These are phyloP conservation scores for Coptodon rendalli DNA, from an alignment of 2,113 vertebrate species.

Conservation along the genomic window DNA sequence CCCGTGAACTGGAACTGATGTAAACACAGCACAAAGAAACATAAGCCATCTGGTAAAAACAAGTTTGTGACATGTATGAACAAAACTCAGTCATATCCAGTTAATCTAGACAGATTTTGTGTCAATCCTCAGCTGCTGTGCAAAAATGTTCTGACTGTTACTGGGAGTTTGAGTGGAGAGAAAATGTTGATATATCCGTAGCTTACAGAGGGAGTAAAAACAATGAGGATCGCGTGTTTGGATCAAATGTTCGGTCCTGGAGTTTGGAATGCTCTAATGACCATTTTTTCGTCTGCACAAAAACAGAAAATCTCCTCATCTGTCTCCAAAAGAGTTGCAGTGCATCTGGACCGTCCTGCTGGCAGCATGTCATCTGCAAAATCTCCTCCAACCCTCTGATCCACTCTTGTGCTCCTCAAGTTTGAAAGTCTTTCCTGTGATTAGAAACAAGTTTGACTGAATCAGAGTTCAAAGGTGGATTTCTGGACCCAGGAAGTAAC, in stretches of 20 bases:
- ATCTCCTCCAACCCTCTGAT: neutral
- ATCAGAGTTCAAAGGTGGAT: neutral
- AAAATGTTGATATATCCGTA: neutral
- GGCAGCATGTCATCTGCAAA: neutral
- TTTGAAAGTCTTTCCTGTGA: neutral
- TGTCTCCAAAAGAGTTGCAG: neutral
- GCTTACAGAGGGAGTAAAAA: neutral
- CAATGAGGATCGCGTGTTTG: neutral
- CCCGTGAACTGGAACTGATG: too few relatives aligned
- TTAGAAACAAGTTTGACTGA: neutral
- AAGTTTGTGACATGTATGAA: neutral
- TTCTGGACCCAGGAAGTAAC: neutral
- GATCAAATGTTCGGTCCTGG: neutral
- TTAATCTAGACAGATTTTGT: fast-evolving
- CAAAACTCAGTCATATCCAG: neutral
- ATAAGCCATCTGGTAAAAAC: too few relatives aligned
- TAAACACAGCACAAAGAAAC: too few relatives aligned
- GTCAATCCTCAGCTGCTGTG: neutral
- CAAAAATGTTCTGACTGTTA: neutral
- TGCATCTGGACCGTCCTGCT: neutral
- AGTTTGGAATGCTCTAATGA: neutral
- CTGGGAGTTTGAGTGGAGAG: neutral
- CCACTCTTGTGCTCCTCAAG: neutral
- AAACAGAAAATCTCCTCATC: neutral
- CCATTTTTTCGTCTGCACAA: neutral